Percentiles rank a stretch among this genome's conserved stretches.
Evolutionary conservation across 2,888 invertebrate species (phyloP).

Genomic region (Andrena hattorfiana): DNA sequence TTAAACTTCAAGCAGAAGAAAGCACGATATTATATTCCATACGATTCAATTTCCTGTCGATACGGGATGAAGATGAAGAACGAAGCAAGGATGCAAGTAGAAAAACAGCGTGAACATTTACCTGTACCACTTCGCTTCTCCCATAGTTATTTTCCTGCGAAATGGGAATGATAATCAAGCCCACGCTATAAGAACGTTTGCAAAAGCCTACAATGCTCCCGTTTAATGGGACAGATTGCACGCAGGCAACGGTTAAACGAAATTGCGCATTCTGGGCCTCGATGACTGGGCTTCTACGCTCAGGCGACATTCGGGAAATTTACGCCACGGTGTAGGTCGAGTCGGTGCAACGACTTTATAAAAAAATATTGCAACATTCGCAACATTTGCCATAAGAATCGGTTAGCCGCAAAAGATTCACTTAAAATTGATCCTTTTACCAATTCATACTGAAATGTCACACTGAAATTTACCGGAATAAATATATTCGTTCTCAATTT

Average conservation of each 20-base stretch:
- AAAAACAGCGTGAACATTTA: no score
- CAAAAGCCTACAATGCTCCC: background rate
- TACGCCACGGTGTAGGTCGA: background rate
- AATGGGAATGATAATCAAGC: background rate
- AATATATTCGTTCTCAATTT: background rate
- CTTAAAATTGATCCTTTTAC: background rate
- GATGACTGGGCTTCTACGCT: constrained; percentile 1
- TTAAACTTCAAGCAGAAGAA: background rate
- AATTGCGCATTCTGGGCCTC: constrained; percentile 11
- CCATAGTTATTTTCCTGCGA: background rate
- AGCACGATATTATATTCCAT: no score
- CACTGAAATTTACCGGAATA: background rate
- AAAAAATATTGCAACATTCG: background rate
- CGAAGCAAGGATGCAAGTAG: no score
- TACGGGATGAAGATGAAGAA: no score
- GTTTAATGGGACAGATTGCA: constrained; percentile 18
- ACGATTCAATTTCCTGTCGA: no score
- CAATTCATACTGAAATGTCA: background rate
- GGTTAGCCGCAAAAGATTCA: background rate
- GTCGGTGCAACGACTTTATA: background rate
- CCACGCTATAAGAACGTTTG: background rate
- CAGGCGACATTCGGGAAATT: constrained; percentile 5
- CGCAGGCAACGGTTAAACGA: constrained; percentile 27
- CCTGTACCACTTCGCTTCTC: no score
- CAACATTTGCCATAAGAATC: no score